Evolutionary conservation across 1,140 invertebrate species (phyloP), one percentile per base, ranked within the genome.

Genomic region (Halictus rubicundus): DNA sequence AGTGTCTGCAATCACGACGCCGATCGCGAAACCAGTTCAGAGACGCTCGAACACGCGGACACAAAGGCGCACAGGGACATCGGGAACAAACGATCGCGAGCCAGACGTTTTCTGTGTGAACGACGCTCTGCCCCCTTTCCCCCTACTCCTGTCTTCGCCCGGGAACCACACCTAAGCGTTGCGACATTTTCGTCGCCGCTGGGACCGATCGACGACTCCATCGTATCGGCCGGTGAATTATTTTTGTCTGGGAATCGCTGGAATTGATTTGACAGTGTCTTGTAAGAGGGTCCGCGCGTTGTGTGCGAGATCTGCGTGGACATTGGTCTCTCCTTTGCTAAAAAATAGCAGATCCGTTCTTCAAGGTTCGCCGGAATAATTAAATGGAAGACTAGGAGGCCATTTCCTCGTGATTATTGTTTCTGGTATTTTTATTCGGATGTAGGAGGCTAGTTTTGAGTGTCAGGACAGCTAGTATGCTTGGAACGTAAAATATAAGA

Each of bases 21-120:
- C 60, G 60, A 80, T 80, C 78, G 72, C 72, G 72, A 80, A 80
- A 80, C 78, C 72, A 80, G 78, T 80, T 80, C 78, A 68, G 54
- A 25, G 19, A 65, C 14, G 49, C 49, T 52, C 49, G 16, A 9
- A 19, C 49, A 52, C 49, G 19, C 16, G 19, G 3, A 21, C 49
- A 16, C 16, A 52, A 5, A 16, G 16, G 19, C 49, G 5, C 49
- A 16, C 49, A 52, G 5, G 8, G 19, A 9, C 54, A n/a, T n/a
- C 21, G n/a, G 4, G 19, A n/a, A 57, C 54, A 57, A n/a, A 57
- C 21, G 21, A 21, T 9, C 54, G 54, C 21, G 54, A 57, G 21
- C 21, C 49, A 21, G 19, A 19, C 49, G 14, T n/a, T 57, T 9
- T 66, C 37, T 37, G 70, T 79, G 77, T 49, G 9, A 60, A 27